Evolutionary conservation across 2,888 invertebrate genomes (phyloP), one percentile per base, ranked within the genome.

Genomic region (Athrips mouffetella): DNA sequence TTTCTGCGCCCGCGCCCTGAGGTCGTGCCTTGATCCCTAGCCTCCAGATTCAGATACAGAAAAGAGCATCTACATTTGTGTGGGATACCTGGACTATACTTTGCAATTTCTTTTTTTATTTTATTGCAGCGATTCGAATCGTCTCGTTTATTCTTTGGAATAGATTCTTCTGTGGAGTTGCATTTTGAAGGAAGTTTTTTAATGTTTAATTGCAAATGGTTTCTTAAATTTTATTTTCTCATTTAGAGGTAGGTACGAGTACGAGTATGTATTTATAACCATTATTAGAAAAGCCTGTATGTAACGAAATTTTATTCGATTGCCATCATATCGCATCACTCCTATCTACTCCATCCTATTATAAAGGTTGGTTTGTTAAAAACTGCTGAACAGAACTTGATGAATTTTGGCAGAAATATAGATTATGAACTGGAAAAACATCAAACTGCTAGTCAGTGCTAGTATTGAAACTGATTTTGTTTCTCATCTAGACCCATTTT

Each of bases 21-120:
- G 86, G 87, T 87, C 84, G 83, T 71, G 73, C 66, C 74, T 71
- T 73, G 77, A 78, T 76, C 78, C 76, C 67, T 35, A 35, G 30
- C 16, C 18, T 20, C 45, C 20, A 45, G 62, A 57, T 62, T 25
- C 45, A 35, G 35, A 45, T 45, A 44, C 8, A 44, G 44, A 44
- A 44, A 44, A 44, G 44, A 44, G 44, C 44, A 44, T 44, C 44
- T 44, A 44, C 44, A 44, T 42, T 48, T 47, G 41, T 48, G 44
- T 40, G 40, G 23, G 25, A 25, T 40, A 25, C 15, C 25, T 40
- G 25, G 37, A 18, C 37, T 37, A 21, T 37, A 21, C 21, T 37
- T 21, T 20, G 2, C 10, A 13, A 6, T 6, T 18, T 37, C 13
- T 37, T 21, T 37, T 37, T 37, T 37, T 37, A 21, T 37, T 37